phyloP scores from a whole-genome alignment of 2,888 invertebrate genomes.

The Tipula helvola region DNA sequence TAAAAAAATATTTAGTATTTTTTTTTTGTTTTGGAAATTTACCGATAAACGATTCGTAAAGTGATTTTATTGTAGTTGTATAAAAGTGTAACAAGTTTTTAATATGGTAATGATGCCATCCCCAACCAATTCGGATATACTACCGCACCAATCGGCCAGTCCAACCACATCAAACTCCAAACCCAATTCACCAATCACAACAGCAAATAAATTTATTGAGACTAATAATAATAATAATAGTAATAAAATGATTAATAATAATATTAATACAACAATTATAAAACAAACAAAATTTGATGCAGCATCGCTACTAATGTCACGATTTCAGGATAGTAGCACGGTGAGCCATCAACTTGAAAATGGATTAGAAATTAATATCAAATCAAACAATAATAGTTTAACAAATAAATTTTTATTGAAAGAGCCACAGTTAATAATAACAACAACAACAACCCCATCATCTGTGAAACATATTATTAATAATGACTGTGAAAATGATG shows the following conservation, averaged over 20 bases:
- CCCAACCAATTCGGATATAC: slow-evolving; percentile 23
- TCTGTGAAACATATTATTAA: slow-evolving; percentile 10
- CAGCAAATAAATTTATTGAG: neutral
- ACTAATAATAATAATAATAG: slow-evolving; percentile 6
- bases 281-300: neutral
- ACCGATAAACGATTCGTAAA: neutral
- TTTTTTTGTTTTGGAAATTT: neutral
- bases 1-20: neutral
- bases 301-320: slow-evolving; percentile 6
- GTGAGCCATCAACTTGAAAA: neutral
- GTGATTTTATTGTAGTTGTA: neutral
- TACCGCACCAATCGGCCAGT: slow-evolving; percentile 20
- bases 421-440: slow-evolving; percentile 10
- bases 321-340: neutral
- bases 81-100: neutral
- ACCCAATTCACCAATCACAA: slow-evolving; percentile 29
- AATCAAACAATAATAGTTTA: neutral
- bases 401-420: neutral
- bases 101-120: slow-evolving; percentile 37
- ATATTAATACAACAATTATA: neutral
- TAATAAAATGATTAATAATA: neutral
- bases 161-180: slow-evolving; percentile 32
- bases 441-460: slow-evolving; percentile 20
- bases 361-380: neutral
- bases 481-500: slow-evolving; percentile 17